A percentile compares a stretch with the other conserved stretches of the same genome.
Evolutionary conservation across 37 sponge, comb jelly and placozoan species (phyloP).

Genomic region (Beroe forskalii): DNA sequence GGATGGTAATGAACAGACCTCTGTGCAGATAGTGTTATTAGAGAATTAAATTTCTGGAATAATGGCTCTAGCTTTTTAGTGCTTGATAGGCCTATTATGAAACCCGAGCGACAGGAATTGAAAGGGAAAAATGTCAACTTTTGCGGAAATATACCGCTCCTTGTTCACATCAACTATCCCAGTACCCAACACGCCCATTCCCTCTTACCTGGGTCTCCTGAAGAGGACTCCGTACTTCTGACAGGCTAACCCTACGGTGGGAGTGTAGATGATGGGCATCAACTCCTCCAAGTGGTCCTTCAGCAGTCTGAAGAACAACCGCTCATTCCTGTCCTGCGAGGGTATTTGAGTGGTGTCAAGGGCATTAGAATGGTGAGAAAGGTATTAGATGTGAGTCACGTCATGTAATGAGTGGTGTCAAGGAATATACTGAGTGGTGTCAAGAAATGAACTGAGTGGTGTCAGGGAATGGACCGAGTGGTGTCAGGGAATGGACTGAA

Average conservation of each 20-base stretch:
- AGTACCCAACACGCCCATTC: too few species aligned
- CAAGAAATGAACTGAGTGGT: not conserved
- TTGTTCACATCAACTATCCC: too few species aligned
- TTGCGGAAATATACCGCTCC: too few species aligned
- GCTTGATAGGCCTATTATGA: too few species aligned
- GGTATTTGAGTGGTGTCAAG: not conserved
- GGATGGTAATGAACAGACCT: conserved; percentile 66
- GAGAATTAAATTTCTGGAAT: not conserved
- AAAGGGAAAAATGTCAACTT: too few species aligned
- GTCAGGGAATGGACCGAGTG: not conserved
- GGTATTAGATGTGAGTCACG: not conserved
- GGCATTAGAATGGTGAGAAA: not conserved
- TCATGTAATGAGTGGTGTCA: not conserved
- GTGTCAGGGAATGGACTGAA: not conserved
- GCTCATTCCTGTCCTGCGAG: conserved; percentile 65
- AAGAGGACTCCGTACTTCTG: conserved; percentile 65
- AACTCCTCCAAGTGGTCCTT: conserved; percentile 65
- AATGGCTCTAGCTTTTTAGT: too few species aligned
- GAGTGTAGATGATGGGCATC: conserved; percentile 68
- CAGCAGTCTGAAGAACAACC: conserved; percentile 65
- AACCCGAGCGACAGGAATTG: too few species aligned
- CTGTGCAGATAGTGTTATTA: too few species aligned
- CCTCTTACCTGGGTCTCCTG: conserved; percentile 57
- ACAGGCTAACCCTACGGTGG: conserved; percentile 61
- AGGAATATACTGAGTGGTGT: not conserved